Conservation (phyloP, 1,140 invertebrate species). For the Meloidogyne exigua region DNA sequence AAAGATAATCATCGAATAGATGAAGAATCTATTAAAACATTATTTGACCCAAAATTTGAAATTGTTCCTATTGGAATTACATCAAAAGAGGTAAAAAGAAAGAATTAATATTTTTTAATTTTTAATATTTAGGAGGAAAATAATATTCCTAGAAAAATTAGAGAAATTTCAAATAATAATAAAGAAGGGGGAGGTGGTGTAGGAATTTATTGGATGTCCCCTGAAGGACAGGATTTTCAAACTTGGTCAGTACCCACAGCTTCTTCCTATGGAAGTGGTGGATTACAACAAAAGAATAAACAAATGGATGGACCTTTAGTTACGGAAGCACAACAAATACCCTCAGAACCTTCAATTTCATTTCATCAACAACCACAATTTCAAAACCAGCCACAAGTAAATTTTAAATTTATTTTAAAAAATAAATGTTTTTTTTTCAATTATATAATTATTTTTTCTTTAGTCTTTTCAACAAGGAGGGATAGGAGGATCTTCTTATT, state of each 20-base stretch:
- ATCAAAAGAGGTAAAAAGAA: neutral
- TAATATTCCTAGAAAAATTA: neutral
- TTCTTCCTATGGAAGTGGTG: neutral
- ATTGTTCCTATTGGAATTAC: neutral
- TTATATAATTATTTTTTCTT: neutral
- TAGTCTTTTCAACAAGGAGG: neutral
- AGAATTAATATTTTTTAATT: neutral
- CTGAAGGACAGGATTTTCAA: neutral
- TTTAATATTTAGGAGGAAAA: neutral
- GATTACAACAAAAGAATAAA: neutral
- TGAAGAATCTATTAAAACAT: constrained; percentile 1
- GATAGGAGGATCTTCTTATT: neutral
- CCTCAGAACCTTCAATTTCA: neutral
- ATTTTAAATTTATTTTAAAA: too few species aligned
- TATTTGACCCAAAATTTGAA: neutral
- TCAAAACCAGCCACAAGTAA: neutral
- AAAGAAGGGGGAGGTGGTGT: neutral
- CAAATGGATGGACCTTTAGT: neutral
- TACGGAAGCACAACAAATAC: neutral
- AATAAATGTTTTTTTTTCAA: too few species aligned
- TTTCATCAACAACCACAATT: neutral
- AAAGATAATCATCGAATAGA: neutral
- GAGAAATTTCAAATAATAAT: neutral
- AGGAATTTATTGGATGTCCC: neutral
- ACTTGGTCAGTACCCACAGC: neutral